Conservation (phyloP, 2,113 vertebrate genomes). For the Oenanthe oenanthe region DNA sequence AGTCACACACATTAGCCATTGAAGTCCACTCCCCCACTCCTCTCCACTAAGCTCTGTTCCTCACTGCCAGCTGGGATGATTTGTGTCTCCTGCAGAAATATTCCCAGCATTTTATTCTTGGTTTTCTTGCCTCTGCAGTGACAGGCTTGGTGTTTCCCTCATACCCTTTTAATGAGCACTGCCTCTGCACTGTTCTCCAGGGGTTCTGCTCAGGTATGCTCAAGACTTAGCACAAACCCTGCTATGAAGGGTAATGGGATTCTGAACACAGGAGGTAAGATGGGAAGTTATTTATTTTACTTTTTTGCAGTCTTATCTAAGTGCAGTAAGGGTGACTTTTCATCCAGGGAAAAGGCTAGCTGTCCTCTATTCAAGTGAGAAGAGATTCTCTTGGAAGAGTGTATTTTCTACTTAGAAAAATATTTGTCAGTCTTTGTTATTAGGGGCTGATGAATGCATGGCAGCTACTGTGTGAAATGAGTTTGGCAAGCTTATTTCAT, state of each 20-base stretch:
- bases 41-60: neutral
- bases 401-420: constrained; percentile 17
- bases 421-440: constrained; percentile 6
- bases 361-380: neutral
- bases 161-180: neutral
- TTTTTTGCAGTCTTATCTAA: neutral
- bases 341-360: neutral
- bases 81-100: neutral
- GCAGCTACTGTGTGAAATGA: constrained; percentile 48
- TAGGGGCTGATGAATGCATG: constrained; percentile 27
- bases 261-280: neutral
- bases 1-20: neutral
- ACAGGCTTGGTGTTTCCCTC: neutral
- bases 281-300: neutral
- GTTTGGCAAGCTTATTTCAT: constrained; percentile 28
- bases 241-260: neutral
- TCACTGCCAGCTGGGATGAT: neutral
- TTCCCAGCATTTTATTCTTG: neutral
- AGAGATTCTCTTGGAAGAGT: constrained; percentile 24
- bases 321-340: neutral
- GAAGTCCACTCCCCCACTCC: fast-evolving
- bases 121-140: neutral
- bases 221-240: neutral
- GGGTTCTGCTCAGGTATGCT: neutral
- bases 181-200: neutral